A percentile compares a stretch with the other conserved stretches of the same genome.
Evolutionary conservation across 2,113 vertebrate species (phyloP).

Genomic region (Bos taurus): ARS-UCD2.0 NC_037334.1:85894001-85894500

Average conservation of each 20-base stretch:
- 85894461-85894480: slow-evolving; percentile 20
- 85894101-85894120: slow-evolving; percentile 34
- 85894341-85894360: slow-evolving; percentile 58
- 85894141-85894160: slow-evolving; percentile 44
- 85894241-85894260: slow-evolving; percentile 44
- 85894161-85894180: slow-evolving; percentile 48
- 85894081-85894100: slow-evolving; percentile 47
- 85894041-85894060: slow-evolving; percentile 23
- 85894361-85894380: slow-evolving; percentile 74
- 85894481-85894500: background rate
- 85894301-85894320: slow-evolving; percentile 61
- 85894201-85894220: slow-evolving; percentile 72
- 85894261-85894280: slow-evolving; percentile 64
- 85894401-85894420: background rate
- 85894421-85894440: slow-evolving; percentile 21
- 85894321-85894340: slow-evolving; percentile 54
- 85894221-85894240: slow-evolving; percentile 69
- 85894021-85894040: slow-evolving; percentile 2
- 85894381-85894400: slow-evolving; percentile 21
- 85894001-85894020: background rate
- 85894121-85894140: slow-evolving; percentile 46
- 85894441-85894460: slow-evolving; percentile 19
- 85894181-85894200: slow-evolving; percentile 73
- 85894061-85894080: background rate
- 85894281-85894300: slow-evolving; percentile 56